Conservation (phyloP, 1,140 invertebrate species). For the Trachelipus rathkii region DNA sequence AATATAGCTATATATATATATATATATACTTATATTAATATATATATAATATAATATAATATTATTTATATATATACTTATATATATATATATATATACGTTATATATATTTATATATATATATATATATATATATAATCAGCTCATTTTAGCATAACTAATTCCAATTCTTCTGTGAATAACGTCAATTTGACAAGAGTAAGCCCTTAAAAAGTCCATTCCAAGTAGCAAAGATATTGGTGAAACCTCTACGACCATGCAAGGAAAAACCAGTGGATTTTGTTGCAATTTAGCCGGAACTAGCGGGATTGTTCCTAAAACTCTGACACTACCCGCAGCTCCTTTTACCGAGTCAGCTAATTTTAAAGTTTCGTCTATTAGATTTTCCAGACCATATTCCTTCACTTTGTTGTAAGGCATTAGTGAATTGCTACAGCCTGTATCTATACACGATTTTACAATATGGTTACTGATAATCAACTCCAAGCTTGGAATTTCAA, state of each 20-base stretch:
- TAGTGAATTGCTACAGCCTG: neutral
- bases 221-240: neutral
- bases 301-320: neutral
- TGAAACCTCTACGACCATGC: neutral
- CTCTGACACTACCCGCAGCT: neutral
- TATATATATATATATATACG: too few relatives aligned
- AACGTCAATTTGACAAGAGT: neutral
- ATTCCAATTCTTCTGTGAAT: constrained; percentile 1
- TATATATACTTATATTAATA: too few relatives aligned
- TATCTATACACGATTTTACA: neutral
- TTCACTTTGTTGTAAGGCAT: neutral
- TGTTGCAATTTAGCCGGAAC: neutral
- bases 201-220: neutral
- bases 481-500: neutral
- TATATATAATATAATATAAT: too few relatives aligned
- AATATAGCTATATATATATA: too few relatives aligned
- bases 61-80: too few relatives aligned
- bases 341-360: neutral
- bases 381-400: neutral
- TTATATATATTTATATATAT: too few relatives aligned
- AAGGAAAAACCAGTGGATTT: neutral
- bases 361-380: neutral
- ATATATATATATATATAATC: neutral
- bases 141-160: neutral
- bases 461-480: neutral